These are phyloP conservation scores for Apis laboriosa DNA, from an alignment of 1,140 invertebrate genomes.

Conservation along the genomic window DNA sequence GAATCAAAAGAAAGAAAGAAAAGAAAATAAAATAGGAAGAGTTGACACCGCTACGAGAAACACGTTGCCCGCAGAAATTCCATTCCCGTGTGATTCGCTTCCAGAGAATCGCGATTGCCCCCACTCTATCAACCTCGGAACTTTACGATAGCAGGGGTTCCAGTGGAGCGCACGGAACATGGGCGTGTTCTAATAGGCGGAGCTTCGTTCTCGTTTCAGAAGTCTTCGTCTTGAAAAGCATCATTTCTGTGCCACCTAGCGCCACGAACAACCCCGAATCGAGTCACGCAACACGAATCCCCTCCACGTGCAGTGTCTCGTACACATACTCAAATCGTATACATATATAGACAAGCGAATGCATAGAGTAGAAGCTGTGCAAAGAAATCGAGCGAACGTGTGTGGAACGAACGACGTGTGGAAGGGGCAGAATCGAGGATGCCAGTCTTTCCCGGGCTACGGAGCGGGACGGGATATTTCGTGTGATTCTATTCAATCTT, in stretches of 20 bases:
- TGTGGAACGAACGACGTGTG: slow-evolving; percentile 16
- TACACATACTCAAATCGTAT: background rate
- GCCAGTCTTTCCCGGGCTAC: slow-evolving; percentile 64
- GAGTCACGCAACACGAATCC: slow-evolving; percentile 27
- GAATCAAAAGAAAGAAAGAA: background rate
- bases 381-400: background rate
- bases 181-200: slow-evolving; percentile 53
- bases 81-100: slow-evolving; percentile 54
- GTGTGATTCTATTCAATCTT: slow-evolving; percentile 26
- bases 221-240: slow-evolving; percentile 9
- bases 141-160: background rate
- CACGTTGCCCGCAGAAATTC: slow-evolving; percentile 59
- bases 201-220: slow-evolving; percentile 33
- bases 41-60: background rate
- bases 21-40: slow-evolving; percentile 17
- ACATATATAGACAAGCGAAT: background rate
- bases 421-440: slow-evolving; percentile 59
- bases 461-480: slow-evolving; percentile 48
- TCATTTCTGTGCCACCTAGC: slow-evolving; percentile 20
- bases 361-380: background rate
- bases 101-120: background rate
- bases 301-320: background rate
- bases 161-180: slow-evolving; percentile 3
- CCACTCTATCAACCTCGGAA: background rate
- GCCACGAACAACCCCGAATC: slow-evolving; percentile 19